Base-by-base conservation (phyloP, 2,888 invertebrate genomes). In the Drosophila macrothrix region DNA sequence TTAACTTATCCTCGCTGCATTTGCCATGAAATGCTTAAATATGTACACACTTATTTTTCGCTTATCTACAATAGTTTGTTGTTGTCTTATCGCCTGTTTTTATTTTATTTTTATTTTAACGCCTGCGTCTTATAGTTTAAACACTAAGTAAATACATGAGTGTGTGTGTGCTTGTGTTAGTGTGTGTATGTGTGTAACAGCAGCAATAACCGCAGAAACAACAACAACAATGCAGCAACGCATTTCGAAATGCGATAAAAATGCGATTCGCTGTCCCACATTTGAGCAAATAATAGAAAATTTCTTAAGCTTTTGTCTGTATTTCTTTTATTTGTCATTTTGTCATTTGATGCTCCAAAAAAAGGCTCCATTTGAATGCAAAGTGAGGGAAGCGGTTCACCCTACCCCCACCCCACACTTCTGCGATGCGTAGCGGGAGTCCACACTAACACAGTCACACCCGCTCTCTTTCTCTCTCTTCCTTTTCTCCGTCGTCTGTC, bases 221-320 rank as follows among this genome's bases (percentile, higher is more conserved):
- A 33, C 29, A 68, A 33, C 29, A 56, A 77, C 54, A 67, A 70
- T 72, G 65, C 69, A 67, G 46, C 64, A 67, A 37, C 61, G 60
- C 55, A 80, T 82, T 80, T 80, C 67, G 72, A 75, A 82, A 75
- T 80, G 78, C 79, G 82, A 76, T 87, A 87, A 84, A 84, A 73
- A 78, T 78, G 76, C 73, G 70, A 73, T 83, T 88, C 37, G 67
- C 50, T 80, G 88, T 67, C 80, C 82, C 82, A 84, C 73, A 79
- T 82, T 78, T 65, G 63, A 72, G 52, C 66, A 84, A 84, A 74
- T 75, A 80, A 82, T 78, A 79, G 73, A 74, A 73, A 28, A 78
- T 74, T 73, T 78, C 62, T 70, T 70, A 67, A 78, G 78, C 73
- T 70, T 71, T 76, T 82, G 77, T 80, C 80, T 58, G 67, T 54